Conservation (phyloP, 2,888 invertebrate species). For the Dasypogon diadema region DNA sequence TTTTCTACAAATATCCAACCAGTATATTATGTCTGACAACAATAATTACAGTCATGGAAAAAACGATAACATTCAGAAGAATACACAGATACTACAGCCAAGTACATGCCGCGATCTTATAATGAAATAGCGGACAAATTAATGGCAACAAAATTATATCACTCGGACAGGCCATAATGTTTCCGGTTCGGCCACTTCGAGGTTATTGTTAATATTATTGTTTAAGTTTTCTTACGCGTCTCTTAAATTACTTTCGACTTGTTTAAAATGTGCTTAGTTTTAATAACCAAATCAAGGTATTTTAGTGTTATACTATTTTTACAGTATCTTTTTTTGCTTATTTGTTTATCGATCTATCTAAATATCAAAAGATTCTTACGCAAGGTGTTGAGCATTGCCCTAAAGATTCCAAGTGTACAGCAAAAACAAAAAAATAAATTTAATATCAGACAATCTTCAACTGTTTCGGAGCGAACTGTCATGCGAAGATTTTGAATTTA, state of each 20-base stretch:
- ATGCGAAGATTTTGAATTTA: conserved; percentile 14
- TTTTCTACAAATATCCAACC: conserved; percentile 24
- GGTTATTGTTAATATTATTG: conserved; percentile 7
- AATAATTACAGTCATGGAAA: conserved; percentile 16
- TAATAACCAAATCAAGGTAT: too few species aligned
- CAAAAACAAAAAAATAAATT: too few species aligned
- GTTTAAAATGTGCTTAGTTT: too few species aligned
- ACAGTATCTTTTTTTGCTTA: too few species aligned
- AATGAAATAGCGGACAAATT: conserved; percentile 15
- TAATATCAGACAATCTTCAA: conserved; percentile 27
- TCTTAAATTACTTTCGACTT: too few species aligned
- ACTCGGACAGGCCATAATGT: conserved; percentile 2
- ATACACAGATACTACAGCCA: conserved; percentile 23
- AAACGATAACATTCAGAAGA: conserved; percentile 14
- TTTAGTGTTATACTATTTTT: too few species aligned
- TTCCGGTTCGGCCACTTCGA: conserved; percentile 35
- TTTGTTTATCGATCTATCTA: too few species aligned
- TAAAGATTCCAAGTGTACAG: too few species aligned
- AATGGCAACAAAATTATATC: conserved; percentile 41
- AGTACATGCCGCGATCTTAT: neutral
- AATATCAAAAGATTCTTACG: too few species aligned
- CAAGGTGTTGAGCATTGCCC: too few species aligned
- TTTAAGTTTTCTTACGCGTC: neutral
- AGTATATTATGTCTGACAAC: conserved; percentile 26
- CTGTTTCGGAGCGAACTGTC: conserved; percentile 30